Evolutionary conservation across 23 tunicate species (phyloP).

Genomic region (Trididemnum clinides): DNA sequence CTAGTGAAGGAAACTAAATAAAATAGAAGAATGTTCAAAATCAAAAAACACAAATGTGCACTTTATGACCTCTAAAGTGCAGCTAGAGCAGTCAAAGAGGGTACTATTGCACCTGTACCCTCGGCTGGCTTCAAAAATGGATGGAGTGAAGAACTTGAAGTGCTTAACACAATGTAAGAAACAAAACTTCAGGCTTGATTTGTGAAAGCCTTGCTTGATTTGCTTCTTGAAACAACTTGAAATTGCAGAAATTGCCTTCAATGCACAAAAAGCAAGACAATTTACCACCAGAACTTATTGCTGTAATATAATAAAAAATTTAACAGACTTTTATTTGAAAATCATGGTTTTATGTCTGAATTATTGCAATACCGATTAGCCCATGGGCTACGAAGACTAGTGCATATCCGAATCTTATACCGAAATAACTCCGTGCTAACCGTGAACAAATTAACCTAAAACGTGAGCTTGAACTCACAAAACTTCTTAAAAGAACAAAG

Average conservation of each 20-base stretch:
- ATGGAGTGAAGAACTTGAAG: slow-evolving; percentile 9
- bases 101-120: slow-evolving; percentile 67
- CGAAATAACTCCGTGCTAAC: too few relatives aligned
- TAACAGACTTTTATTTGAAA: too few relatives aligned
- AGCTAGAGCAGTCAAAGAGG: slow-evolving; percentile 30
- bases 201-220: background rate
- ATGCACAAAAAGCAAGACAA: slow-evolving; percentile 29
- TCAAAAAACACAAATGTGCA: background rate
- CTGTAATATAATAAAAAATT: slow-evolving; percentile 18
- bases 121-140: slow-evolving; percentile 24
- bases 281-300: slow-evolving; percentile 23
- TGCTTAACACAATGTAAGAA: background rate
- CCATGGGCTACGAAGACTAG: too few relatives aligned
- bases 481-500: too few relatives aligned
- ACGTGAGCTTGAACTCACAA: too few relatives aligned
- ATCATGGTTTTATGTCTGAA: too few relatives aligned
- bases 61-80: background rate
- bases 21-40: slow-evolving; percentile 34
- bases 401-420: too few relatives aligned
- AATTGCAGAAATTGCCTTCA: slow-evolving; percentile 63
- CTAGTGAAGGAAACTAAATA: slow-evolving; percentile 39
- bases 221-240: slow-evolving; percentile 43
- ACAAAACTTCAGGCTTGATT: slow-evolving; percentile 1
- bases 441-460: too few relatives aligned
- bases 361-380: too few relatives aligned